Evolutionary conservation across 2,888 invertebrate genomes (phyloP).

Genomic region (Melieria picta): DNA sequence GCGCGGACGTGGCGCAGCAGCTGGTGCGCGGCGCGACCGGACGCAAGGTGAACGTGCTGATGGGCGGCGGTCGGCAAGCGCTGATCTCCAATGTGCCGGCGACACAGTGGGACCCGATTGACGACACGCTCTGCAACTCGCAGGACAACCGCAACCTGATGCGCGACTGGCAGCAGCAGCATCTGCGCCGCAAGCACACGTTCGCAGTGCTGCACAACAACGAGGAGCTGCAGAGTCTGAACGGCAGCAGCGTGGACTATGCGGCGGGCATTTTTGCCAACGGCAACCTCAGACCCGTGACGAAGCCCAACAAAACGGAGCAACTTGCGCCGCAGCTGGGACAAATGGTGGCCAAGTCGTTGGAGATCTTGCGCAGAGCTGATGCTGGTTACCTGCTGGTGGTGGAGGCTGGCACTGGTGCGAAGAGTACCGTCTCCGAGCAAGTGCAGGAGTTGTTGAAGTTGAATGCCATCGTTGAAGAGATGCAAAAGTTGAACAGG

Average conservation of each 20-base stretch:
- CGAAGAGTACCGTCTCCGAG: slow-evolving; percentile 78
- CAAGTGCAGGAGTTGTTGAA: slow-evolving; percentile 76
- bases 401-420: slow-evolving; percentile 85
- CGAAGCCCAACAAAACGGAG: slow-evolving; percentile 74
- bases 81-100: slow-evolving; percentile 70
- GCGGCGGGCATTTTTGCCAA: slow-evolving; percentile 84
- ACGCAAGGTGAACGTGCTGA: slow-evolving; percentile 67
- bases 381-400: slow-evolving; percentile 76
- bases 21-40: slow-evolving; percentile 81
- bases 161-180: slow-evolving; percentile 74
- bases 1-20: slow-evolving; percentile 86
- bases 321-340: slow-evolving; percentile 77
- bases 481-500: slow-evolving; percentile 68
- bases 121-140: slow-evolving; percentile 73
- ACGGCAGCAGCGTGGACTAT: slow-evolving; percentile 74
- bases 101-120: slow-evolving; percentile 69
- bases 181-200: slow-evolving; percentile 67
- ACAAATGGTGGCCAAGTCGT: slow-evolving; percentile 79
- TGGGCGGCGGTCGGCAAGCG: slow-evolving; percentile 84
- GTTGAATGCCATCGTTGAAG: slow-evolving; percentile 78
- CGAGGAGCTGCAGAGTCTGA: slow-evolving; percentile 70
- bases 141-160: slow-evolving; percentile 79
- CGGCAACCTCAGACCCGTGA: slow-evolving; percentile 70
- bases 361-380: slow-evolving; percentile 76
- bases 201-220: slow-evolving; percentile 74